phyloP scores from a whole-genome alignment of 1,140 invertebrate genomes.

The Phthorimaea operculella region DNA sequence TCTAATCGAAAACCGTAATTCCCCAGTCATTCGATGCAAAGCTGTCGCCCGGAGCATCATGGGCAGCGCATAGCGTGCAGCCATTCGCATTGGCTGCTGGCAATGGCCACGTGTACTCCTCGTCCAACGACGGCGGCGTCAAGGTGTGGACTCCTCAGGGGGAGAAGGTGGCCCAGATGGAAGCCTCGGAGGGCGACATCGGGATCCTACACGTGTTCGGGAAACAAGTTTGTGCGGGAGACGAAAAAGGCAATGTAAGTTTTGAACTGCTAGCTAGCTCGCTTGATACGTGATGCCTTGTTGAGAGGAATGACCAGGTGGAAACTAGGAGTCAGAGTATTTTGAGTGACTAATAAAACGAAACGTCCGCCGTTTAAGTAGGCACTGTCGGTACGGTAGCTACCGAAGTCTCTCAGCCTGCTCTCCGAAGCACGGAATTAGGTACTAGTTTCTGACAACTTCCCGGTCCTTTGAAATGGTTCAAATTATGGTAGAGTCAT shows the following conservation, averaged over 20 bases:
- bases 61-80: constrained; percentile 50
- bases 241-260: constrained; percentile 57
- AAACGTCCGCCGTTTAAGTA: too few species aligned
- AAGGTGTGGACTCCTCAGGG: constrained; percentile 43
- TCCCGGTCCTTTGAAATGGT: too few species aligned
- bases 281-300: too few species aligned
- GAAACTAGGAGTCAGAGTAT: too few species aligned
- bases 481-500: too few species aligned
- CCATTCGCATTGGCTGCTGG: constrained; percentile 46
- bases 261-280: background rate
- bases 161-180: constrained; percentile 38
- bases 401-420: too few species aligned
- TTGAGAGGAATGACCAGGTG: too few species aligned
- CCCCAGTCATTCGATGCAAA: constrained; percentile 46
- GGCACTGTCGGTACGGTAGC: too few species aligned
- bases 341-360: too few species aligned
- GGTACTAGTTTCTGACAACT: too few species aligned
- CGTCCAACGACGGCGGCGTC: constrained; percentile 49
- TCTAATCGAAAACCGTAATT: too few species aligned
- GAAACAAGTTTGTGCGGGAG: constrained; percentile 45
- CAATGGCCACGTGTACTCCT: constrained; percentile 38
- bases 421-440: too few species aligned
- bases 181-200: constrained; percentile 32
- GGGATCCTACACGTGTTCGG: constrained; percentile 32
- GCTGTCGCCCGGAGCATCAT: constrained; percentile 30